These are phyloP conservation scores for Botia almorhae DNA, from an alignment of 2,797 vertebrate genomes.

Conservation along the genomic window DNA sequence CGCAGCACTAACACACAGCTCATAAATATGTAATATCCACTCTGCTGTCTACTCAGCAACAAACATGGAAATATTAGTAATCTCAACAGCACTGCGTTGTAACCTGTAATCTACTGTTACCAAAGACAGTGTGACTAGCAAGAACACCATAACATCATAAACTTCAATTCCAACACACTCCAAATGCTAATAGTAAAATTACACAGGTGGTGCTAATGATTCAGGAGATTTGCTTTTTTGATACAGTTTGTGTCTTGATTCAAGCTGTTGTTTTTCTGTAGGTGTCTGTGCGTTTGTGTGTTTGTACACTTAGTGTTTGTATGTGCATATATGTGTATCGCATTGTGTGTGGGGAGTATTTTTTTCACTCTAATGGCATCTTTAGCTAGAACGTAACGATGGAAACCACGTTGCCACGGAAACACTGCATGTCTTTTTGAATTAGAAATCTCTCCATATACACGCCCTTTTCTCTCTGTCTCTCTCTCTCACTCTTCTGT, in stretches of 20 bases:
- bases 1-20: not conserved
- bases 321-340: constrained; percentile 13
- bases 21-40: constrained; percentile 33
- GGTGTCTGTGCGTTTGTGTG: too few relatives aligned
- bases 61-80: not conserved
- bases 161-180: not conserved
- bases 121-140: not conserved
- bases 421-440: constrained; percentile 92
- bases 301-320: not conserved
- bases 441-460: constrained; percentile 89
- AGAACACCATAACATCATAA: not conserved
- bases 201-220: too few relatives aligned
- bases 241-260: not conserved
- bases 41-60: constrained; percentile 34
- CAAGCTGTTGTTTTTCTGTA: not conserved
- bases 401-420: constrained; percentile 90
- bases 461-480: constrained; percentile 55
- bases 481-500: not conserved
- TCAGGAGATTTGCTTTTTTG: not conserved
- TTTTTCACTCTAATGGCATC: constrained; percentile 83
- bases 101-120: not conserved
- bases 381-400: constrained; percentile 82
- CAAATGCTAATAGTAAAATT: not conserved
- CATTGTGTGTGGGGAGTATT: constrained; percentile 66
- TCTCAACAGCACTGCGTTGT: constrained; percentile 28